Conservation (phyloP, 2,113 vertebrate species). For the Scomber scombrus region DNA sequence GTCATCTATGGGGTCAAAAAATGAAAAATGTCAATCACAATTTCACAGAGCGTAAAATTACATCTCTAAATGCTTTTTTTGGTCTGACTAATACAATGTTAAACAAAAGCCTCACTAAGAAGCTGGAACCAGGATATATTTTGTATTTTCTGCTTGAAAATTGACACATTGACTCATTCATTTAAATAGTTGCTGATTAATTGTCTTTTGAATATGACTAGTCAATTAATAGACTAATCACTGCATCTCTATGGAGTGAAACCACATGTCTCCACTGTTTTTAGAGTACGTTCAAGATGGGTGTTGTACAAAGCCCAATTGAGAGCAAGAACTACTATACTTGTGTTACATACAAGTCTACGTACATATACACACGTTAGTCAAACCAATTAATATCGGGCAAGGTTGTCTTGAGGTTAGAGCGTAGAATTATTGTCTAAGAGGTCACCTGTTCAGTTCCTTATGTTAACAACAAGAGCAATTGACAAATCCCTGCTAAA, state of each 20-base stretch:
- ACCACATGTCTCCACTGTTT: not conserved
- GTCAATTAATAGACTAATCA: too few relatives aligned
- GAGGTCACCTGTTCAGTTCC: conserved; percentile 14
- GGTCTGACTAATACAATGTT: not conserved
- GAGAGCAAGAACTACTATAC: not conserved
- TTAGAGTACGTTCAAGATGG: not conserved
- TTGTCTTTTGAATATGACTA: too few relatives aligned
- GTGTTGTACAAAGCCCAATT: not conserved
- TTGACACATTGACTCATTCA: too few relatives aligned
- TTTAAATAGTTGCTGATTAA: too few relatives aligned
- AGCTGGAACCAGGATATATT: too few relatives aligned
- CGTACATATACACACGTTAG: too few relatives aligned
- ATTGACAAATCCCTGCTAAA: conserved; percentile 34
- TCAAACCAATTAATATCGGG: not conserved
- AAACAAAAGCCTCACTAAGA: not conserved
- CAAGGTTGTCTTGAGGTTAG: conserved; percentile 1
- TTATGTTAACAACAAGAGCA: not conserved
- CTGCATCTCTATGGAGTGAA: not conserved
- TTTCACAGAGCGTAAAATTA: too few relatives aligned
- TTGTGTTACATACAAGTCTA: not conserved
- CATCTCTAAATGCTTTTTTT: too few relatives aligned
- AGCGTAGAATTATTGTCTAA: conserved; percentile 20
- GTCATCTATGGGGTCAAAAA: too few relatives aligned
- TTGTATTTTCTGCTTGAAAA: too few relatives aligned
- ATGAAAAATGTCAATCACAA: too few relatives aligned